Conservation (phyloP, 2,113 vertebrate species). For the Vicugna pacos region DNA sequence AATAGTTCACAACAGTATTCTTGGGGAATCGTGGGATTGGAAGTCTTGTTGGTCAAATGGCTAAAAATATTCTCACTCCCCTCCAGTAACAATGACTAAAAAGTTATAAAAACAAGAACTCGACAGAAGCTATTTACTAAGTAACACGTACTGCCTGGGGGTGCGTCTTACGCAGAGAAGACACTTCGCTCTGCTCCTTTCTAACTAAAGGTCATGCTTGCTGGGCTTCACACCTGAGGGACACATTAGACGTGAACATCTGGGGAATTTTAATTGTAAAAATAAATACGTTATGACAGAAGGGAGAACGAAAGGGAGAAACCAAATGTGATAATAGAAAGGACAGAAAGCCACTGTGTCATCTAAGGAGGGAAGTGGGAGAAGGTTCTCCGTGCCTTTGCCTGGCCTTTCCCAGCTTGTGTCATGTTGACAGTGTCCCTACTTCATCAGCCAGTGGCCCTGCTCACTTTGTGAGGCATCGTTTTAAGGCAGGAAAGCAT, state of each 20-base stretch:
- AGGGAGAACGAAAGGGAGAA: neutral
- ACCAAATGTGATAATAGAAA: neutral
- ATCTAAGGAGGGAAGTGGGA: neutral
- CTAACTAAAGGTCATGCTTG: neutral
- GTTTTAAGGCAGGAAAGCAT: constrained; percentile 10
- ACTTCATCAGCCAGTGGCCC: neutral
- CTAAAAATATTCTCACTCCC: neutral
- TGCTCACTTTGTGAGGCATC: neutral
- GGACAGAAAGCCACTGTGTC: neutral
- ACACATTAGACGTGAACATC: neutral
- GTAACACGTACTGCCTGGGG: neutral
- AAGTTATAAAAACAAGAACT: neutral
- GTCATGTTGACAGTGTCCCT: neutral
- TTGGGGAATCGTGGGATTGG: neutral
- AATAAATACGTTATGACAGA: neutral
- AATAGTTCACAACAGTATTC: neutral
- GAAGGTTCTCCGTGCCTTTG: neutral
- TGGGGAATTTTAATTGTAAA: neutral
- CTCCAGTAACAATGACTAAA: neutral
- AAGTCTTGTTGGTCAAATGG: neutral
- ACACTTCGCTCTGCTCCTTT: neutral
- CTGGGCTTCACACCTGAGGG: neutral
- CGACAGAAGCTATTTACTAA: neutral
- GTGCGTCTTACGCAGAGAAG: too few relatives aligned
- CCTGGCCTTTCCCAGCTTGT: neutral